Conservation (phyloP, 2,797 vertebrate genomes). For the Eurystomus glaucurus region DNA sequence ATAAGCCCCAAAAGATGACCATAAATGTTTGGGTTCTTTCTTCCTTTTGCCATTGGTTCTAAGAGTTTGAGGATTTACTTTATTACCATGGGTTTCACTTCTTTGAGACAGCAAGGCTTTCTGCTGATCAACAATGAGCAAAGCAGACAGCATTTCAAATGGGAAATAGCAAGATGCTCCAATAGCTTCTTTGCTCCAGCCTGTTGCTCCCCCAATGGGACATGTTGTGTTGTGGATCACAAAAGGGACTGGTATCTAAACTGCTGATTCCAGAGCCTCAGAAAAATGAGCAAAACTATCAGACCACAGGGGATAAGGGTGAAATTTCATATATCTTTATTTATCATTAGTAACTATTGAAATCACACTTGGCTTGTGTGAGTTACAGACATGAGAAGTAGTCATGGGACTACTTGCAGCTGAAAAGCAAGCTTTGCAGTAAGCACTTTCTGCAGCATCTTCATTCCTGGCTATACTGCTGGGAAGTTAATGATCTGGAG, state of each 20-base stretch:
- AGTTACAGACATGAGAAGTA: not conserved
- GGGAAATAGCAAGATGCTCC: not conserved
- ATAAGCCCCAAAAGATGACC: not conserved
- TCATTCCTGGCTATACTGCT: not conserved
- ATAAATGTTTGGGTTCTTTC: not conserved
- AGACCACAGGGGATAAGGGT: not conserved
- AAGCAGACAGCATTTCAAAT: not conserved
- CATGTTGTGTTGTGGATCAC: not conserved
- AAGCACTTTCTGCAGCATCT: not conserved
- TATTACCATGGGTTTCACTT: not conserved
- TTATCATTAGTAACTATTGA: not conserved
- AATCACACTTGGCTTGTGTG: not conserved
- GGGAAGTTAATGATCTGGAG: slow-evolving; percentile 53
- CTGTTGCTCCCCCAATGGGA: not conserved
- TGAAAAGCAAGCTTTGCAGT: not conserved
- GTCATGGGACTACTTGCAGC: not conserved
- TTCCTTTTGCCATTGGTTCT: not conserved
- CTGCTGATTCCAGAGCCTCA: not conserved
- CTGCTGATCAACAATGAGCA: not conserved
- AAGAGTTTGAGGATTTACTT: not conserved
- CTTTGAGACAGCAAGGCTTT: not conserved
- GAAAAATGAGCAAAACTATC: not conserved
- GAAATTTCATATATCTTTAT: not conserved
- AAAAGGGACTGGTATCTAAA: not conserved
- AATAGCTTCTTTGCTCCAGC: not conserved